Evolutionary conservation across 2,888 invertebrate species (phyloP), one percentile per base, ranked within the genome.

Genomic region (Leptarthrus brevirostris): DNA sequence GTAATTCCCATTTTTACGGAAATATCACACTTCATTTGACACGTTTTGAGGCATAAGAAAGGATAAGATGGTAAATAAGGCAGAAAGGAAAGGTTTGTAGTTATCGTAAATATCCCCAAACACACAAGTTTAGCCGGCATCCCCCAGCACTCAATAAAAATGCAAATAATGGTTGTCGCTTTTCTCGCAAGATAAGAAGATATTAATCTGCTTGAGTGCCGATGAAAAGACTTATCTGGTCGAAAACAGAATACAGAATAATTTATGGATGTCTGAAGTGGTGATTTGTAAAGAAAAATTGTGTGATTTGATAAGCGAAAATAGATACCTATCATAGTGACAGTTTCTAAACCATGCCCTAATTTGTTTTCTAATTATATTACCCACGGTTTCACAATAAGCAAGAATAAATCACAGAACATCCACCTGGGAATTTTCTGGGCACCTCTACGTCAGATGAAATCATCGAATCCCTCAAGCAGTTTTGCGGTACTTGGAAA

Each of bases 171-270:
- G 64, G 22, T 14, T 47, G 18, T 12, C 16, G 44, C 14, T 64
- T 47, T 64, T 47, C 64, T 64, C 16, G 4, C 24, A 36, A 3
- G 22, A 47, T 64, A 64, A 47, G 44, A 47, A 64, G 64, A 64
- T 64, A 64, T 64, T 64, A 44, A 44, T 64, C 64, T 64, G 24
- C 44, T 64, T 44, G 44, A 64, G 40, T 64, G 64, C 64, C 44
- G 26, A 22, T 44, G 64, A 64, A 64, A 44, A 26, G 18, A 36
- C 44, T 64, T 40, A 61, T 61, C 61, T 36, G 26, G 6, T 20
- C 61, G 20, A 18, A 20, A 36, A 26, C 30, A 56, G 18, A 58
- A 58, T 58, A 40, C 14, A 36, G 36, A 58, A 36, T 58, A 58
- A 58, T 58, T 36, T 34, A 58, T 34, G 58, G 36, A 36, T 58